These are phyloP conservation scores for Graptemys geographica DNA, from an alignment of 2,797 vertebrate species.

Conservation along the genomic window DNA sequence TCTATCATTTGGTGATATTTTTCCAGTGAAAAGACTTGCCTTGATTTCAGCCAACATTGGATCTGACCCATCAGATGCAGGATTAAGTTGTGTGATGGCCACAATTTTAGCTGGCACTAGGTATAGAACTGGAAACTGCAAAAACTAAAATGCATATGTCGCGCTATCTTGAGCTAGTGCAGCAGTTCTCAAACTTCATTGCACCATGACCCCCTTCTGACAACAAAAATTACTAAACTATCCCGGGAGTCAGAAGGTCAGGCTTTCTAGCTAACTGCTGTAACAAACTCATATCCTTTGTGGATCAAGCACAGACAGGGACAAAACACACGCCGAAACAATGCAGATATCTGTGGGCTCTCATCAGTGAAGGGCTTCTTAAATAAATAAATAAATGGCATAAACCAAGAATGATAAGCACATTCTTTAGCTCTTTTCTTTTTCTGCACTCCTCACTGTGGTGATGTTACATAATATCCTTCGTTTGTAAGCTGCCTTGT, in stretches of 20 bases:
- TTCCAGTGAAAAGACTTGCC: constrained; percentile 18
- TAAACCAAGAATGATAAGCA: neutral
- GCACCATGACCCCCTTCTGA: no score
- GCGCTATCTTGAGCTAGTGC: neutral
- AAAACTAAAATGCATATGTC: neutral
- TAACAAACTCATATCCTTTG: neutral
- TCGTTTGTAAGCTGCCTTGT: neutral
- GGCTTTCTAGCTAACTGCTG: neutral
- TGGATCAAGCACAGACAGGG: neutral
- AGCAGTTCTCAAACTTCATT: no score
- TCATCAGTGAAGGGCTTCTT: neutral
- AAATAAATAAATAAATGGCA: neutral
- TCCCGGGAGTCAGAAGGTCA: neutral
- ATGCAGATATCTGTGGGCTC: neutral
- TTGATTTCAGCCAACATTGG: neutral
- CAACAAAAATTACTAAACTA: no score
- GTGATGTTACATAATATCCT: neutral
- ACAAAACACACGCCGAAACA: neutral
- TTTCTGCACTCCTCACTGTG: neutral
- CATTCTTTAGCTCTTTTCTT: neutral
- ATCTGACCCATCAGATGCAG: neutral
- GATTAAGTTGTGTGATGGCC: neutral
- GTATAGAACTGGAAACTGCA: neutral
- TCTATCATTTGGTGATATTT: neutral
- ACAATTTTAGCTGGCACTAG: neutral